These are phyloP conservation scores for Byasa hedistus DNA, from an alignment of 2,888 invertebrate genomes.

Conservation along the genomic window DNA sequence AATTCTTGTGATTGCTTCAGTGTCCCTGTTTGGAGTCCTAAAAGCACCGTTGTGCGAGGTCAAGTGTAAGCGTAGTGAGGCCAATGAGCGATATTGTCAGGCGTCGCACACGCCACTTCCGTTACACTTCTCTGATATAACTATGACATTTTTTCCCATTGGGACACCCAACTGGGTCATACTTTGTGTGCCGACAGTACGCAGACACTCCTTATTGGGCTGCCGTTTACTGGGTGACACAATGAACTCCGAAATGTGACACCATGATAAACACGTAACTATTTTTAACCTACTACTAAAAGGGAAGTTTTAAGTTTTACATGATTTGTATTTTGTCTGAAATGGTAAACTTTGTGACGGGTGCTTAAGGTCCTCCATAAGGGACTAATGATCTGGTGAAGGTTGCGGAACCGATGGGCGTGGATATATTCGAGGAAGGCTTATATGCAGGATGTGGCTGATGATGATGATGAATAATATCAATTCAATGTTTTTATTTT, in stretches of 20 bases:
- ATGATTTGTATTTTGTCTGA: no score
- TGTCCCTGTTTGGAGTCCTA: conserved; percentile 7
- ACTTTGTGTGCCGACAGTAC: conserved; percentile 46
- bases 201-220: conserved; percentile 49
- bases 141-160: conserved; percentile 76
- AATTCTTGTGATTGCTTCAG: conserved; percentile 1
- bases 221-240: conserved; percentile 41
- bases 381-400: no score
- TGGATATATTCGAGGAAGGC: no score
- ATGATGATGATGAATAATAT: no score
- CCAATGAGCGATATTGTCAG: conserved; percentile 47
- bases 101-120: conserved; percentile 64
- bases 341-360: no score
- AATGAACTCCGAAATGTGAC: conserved; percentile 27
- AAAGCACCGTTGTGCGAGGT: conserved; percentile 49
- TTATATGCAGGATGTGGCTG: no score
- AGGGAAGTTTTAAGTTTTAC: no score
- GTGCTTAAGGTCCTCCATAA: no score
- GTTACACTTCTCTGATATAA: conserved; percentile 74
- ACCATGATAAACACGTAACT: not conserved
- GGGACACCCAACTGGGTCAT: conserved; percentile 56
- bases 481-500: no score
- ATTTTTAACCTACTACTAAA: no score
- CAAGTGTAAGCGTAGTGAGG: conserved; percentile 46
- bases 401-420: no score